Evolutionary conservation across 2,888 invertebrate genomes (phyloP).

Genomic region (Myopa tessellatipennis): DNA sequence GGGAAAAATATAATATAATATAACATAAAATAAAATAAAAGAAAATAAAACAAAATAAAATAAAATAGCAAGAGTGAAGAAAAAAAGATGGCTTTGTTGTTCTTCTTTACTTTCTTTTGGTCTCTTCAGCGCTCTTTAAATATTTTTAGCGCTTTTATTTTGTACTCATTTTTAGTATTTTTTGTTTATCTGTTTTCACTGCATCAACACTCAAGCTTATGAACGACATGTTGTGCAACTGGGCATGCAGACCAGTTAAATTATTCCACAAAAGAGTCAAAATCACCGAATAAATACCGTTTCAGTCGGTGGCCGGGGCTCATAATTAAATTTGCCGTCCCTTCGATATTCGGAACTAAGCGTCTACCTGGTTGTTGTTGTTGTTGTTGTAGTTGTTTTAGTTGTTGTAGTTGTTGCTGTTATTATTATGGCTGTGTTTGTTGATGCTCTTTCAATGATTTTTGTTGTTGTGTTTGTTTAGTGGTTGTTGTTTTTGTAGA

Average conservation of each 20-base stretch:
- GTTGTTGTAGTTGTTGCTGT: constrained; percentile 21
- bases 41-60: too few relatives aligned
- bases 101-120: neutral
- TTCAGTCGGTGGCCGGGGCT: constrained; percentile 11
- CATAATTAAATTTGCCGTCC: constrained; percentile 29
- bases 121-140: neutral
- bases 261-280: constrained; percentile 27
- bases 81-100: too few relatives aligned
- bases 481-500: neutral
- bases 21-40: too few relatives aligned
- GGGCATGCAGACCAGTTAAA: constrained; percentile 9
- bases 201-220: neutral
- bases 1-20: too few relatives aligned
- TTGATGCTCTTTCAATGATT: neutral
- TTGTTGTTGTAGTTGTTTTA: constrained; percentile 24
- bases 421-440: neutral
- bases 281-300: constrained; percentile 29
- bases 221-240: constrained; percentile 12
- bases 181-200: neutral
- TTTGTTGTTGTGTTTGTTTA: neutral
- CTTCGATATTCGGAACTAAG: neutral
- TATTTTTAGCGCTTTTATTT: neutral
- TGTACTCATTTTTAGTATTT: neutral
- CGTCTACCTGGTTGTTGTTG: neutral
- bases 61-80: too few relatives aligned